These are phyloP conservation scores for Plutomurus gul DNA, from an alignment of 1,140 invertebrate genomes.

Conservation along the genomic window DNA sequence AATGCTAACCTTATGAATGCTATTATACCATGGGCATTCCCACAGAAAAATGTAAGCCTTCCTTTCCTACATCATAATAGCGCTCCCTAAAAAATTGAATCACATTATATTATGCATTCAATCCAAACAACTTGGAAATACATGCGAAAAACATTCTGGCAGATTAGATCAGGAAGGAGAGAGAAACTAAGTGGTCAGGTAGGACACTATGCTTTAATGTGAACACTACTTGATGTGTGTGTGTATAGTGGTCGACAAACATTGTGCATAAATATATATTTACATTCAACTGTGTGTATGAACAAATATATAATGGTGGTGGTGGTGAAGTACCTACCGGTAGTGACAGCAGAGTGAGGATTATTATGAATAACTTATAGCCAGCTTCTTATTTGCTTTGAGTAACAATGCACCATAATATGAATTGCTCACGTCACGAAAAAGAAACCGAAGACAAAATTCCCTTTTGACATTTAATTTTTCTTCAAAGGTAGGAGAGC, in stretches of 20 bases:
- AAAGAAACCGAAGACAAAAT: not conserved
- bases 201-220: too few relatives aligned
- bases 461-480: not conserved
- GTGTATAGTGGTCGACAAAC: too few relatives aligned
- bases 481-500: not conserved
- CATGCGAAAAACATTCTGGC: constrained; percentile 6
- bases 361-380: too few relatives aligned
- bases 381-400: not conserved
- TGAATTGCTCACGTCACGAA: not conserved
- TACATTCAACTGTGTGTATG: not conserved
- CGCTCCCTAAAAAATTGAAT: not conserved
- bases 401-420: too few relatives aligned
- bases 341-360: not conserved
- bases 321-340: not conserved
- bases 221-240: too few relatives aligned
- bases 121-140: not conserved
- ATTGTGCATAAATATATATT: not conserved
- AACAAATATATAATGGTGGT: too few relatives aligned
- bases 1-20: constrained; percentile 7
- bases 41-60: constrained; percentile 2
- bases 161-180: constrained; percentile 26
- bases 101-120: constrained; percentile 12
- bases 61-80: not conserved
- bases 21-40: not conserved
- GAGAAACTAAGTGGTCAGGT: constrained; percentile 15